These are phyloP conservation scores for Neogobius melanostomus DNA, from an alignment of 2,113 vertebrate species.

Conservation along the genomic window DNA sequence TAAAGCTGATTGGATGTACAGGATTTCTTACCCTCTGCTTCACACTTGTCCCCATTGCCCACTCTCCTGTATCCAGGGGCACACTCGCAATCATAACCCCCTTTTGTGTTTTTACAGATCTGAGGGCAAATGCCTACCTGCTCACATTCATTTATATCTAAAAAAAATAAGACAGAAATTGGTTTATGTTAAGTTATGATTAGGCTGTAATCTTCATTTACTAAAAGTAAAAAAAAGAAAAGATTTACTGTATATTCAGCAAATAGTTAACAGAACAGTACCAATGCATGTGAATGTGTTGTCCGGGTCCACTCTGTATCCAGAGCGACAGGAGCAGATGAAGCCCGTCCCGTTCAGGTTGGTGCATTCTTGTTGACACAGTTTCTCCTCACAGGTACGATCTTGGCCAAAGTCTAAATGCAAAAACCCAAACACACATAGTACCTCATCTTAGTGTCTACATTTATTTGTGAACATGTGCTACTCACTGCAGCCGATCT, in stretches of 20 bases:
- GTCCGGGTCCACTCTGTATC: constrained; percentile 79
- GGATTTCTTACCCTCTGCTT: constrained; percentile 80
- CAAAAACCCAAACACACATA: neutral
- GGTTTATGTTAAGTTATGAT: too few relatives aligned
- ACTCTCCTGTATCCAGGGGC: constrained; percentile 84
- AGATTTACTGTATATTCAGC: too few relatives aligned
- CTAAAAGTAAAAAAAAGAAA: too few relatives aligned
- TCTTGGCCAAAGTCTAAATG: constrained; percentile 79
- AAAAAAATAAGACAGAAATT: neutral
- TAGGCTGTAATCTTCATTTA: too few relatives aligned
- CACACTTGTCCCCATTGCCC: constrained; percentile 82
- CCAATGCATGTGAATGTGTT: constrained; percentile 81
- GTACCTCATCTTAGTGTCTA: neutral
- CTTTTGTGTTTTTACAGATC: constrained; percentile 87
- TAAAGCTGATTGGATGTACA: neutral
- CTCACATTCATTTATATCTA: constrained; percentile 90
- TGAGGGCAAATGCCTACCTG: constrained; percentile 85
- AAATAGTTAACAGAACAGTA: constrained; percentile 18
- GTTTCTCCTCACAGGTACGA: constrained; percentile 85
- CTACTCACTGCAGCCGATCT: constrained; percentile 91
- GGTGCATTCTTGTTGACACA: constrained; percentile 89
- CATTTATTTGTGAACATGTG: neutral
- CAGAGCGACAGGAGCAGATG: constrained; percentile 87
- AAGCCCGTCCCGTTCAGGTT: constrained; percentile 86
- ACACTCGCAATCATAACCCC: constrained; percentile 88